These are phyloP conservation scores for Seira ritae DNA, from an alignment of 2,888 invertebrate genomes.

Conservation along the genomic window DNA sequence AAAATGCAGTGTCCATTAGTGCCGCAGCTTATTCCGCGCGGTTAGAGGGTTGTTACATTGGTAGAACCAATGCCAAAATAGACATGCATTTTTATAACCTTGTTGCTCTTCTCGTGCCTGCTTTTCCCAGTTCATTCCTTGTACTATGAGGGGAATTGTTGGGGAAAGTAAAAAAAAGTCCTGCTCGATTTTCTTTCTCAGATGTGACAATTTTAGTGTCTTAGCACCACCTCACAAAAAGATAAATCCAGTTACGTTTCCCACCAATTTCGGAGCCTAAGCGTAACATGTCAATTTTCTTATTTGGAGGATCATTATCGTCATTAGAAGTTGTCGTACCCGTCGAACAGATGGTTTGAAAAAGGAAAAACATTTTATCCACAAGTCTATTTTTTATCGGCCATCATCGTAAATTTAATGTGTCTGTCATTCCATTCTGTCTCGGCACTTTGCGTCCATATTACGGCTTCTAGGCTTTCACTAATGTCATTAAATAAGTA, in stretches of 20 bases:
- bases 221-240: neutral
- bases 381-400: constrained; percentile 21
- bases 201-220: neutral
- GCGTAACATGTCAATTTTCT: neutral
- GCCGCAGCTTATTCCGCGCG: too few species aligned
- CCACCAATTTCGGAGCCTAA: neutral
- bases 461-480: neutral
- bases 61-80: neutral
- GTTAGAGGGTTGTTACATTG: neutral
- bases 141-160: neutral
- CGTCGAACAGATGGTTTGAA: neutral
- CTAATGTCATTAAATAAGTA: constrained; percentile 16
- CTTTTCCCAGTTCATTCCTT: neutral
- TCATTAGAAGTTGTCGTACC: neutral
- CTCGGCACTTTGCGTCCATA: constrained; percentile 4
- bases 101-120: neutral
- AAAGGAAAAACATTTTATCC: neutral
- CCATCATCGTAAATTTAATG: constrained; percentile 51
- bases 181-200: neutral
- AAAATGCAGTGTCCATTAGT: too few species aligned
- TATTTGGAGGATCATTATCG: constrained; percentile 15
- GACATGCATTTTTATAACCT: neutral
- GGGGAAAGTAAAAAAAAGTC: neutral
- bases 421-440: constrained; percentile 49
- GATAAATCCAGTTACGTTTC: neutral